A percentile compares a stretch with the other conserved stretches of the same genome.
Evolutionary conservation across 2,113 vertebrate genomes (phyloP).

Genomic region (Atlantisia rogersi): DNA sequence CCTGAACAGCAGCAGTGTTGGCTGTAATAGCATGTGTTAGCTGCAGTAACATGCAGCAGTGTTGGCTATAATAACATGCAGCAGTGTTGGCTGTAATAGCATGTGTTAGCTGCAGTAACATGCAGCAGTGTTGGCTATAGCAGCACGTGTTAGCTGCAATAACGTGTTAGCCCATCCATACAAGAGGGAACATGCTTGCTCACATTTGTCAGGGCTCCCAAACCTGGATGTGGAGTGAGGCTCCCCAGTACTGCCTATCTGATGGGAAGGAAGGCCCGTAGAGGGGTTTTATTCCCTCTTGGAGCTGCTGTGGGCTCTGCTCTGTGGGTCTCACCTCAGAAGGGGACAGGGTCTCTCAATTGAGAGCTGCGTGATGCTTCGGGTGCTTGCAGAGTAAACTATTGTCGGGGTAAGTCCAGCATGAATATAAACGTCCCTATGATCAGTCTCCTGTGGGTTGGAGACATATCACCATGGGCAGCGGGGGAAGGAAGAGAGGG

Average conservation of each 20-base stretch:
- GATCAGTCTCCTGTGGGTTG: neutral
- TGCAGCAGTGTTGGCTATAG: too few species aligned
- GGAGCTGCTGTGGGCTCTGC: neutral
- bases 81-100: too few species aligned
- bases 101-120: too few species aligned
- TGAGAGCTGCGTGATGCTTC: neutral
- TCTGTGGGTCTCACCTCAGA: neutral
- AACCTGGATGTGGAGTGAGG: neutral
- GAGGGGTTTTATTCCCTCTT: neutral
- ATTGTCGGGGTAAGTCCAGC: neutral
- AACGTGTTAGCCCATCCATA: too few species aligned
- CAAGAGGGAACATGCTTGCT: neutral
- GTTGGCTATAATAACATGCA: too few species aligned
- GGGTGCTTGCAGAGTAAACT: neutral
- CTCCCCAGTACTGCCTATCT: neutral
- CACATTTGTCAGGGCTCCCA: neutral
- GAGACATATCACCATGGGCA: neutral
- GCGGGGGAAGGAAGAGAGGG: neutral
- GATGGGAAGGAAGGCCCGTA: neutral
- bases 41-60: too few species aligned
- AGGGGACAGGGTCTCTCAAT: neutral
- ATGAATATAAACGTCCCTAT: neutral
- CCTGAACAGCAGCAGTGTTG: too few species aligned
- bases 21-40: too few species aligned
- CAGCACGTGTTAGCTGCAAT: too few species aligned